Conservation (phyloP, 64 coral and sea anemone species). For the Dendrophyllia cribrosa region DNA sequence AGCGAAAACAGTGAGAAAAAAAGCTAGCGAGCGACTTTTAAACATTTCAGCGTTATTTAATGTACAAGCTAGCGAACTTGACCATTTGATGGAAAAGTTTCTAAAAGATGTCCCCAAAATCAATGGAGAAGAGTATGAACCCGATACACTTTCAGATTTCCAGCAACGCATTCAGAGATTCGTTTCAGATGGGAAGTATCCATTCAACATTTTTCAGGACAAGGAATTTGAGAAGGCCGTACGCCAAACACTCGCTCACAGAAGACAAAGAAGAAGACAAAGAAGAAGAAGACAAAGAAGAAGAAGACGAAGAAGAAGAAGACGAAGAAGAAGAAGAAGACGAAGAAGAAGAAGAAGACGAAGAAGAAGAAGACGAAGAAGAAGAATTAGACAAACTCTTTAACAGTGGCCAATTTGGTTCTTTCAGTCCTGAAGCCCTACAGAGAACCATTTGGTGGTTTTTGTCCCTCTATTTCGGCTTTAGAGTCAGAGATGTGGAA, state of each 20-base stretch:
- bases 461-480: slow-evolving; percentile 53
- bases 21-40: too few species aligned
- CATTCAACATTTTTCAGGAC: not conserved
- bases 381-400: not conserved
- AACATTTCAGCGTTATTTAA: not conserved
- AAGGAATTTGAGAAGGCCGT: not conserved
- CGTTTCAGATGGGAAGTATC: not conserved
- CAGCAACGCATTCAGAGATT: not conserved
- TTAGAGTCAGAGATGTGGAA: slow-evolving; percentile 49
- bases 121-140: not conserved
- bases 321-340: too few species aligned
- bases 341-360: too few species aligned
- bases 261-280: not conserved
- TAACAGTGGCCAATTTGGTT: slow-evolving; percentile 9
- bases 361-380: too few species aligned
- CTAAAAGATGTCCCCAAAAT: not conserved
- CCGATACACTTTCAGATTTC: not conserved
- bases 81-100: too few species aligned
- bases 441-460: slow-evolving; percentile 56
- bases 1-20: too few species aligned
- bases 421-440: not conserved
- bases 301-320: too few species aligned
- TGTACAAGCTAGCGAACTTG: too few species aligned
- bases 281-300: too few species aligned
- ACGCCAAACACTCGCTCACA: not conserved